These are phyloP conservation scores for Pandion haliaetus DNA, from an alignment of 2,113 vertebrate species.

Conservation along the genomic window DNA sequence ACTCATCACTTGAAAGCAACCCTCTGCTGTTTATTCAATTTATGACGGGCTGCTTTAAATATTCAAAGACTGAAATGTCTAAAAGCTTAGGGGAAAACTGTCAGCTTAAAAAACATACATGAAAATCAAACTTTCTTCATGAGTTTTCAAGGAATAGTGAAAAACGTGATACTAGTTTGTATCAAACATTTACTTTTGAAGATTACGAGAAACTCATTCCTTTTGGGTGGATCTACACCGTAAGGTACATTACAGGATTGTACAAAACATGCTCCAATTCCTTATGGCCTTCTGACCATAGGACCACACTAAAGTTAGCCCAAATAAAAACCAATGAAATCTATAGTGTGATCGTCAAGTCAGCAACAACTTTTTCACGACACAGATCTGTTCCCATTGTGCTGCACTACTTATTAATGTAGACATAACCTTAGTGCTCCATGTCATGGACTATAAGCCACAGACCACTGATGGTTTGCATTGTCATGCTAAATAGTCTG, in stretches of 20 bases:
- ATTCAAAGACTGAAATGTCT: not conserved
- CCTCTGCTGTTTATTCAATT: not conserved
- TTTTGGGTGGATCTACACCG: not conserved
- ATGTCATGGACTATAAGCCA: not conserved
- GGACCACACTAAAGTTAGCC: not conserved
- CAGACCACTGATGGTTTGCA: not conserved
- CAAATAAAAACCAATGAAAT: not conserved
- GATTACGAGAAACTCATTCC: not conserved
- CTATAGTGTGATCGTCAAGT: not conserved
- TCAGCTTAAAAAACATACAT: not conserved
- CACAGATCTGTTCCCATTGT: not conserved
- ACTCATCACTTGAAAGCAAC: not conserved
- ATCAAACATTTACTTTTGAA: not conserved
- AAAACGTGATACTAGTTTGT: not conserved
- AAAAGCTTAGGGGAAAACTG: not conserved
- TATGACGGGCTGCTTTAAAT: not conserved
- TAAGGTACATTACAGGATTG: not conserved
- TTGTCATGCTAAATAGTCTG: not conserved
- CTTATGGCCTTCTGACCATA: not conserved
- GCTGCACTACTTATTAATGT: not conserved
- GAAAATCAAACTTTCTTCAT: not conserved
- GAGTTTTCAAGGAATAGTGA: not conserved
- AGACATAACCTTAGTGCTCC: not conserved
- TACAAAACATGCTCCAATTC: not conserved
- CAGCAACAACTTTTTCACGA: not conserved